Conservation (phyloP, 2,113 vertebrate species). For the Hylia prasina region DNA sequence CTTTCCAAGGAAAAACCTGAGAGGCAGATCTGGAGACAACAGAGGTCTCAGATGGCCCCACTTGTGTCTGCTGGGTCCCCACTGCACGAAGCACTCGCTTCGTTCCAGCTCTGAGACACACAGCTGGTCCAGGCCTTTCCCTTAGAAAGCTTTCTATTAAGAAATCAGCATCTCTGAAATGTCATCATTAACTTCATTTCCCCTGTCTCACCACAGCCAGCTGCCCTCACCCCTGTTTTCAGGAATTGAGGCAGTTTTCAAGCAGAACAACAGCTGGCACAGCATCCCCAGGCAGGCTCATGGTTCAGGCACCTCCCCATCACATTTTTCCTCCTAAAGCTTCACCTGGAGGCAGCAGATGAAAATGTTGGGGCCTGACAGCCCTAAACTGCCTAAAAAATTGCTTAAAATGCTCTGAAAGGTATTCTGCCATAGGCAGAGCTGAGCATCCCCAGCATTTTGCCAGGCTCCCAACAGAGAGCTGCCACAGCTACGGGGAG, state of each 20-base stretch:
- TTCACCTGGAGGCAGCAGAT: background rate
- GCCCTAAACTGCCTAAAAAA: background rate
- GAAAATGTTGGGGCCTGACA: background rate
- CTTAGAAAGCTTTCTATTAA: background rate
- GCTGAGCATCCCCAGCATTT: background rate
- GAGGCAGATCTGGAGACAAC: background rate
- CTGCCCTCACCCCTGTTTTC: background rate
- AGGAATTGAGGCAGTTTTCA: background rate
- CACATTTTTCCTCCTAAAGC: background rate
- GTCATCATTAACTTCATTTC: slow-evolving; percentile 12
- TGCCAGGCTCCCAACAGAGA: background rate
- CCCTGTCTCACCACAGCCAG: background rate
- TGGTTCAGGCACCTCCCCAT: background rate
- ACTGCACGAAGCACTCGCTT: background rate
- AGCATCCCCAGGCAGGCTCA: background rate
- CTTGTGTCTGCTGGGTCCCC: rapidly evolving
- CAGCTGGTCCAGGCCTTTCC: background rate
- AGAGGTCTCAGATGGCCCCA: background rate
- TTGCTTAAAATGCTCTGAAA: background rate
- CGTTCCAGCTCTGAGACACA: background rate
- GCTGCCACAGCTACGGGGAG: background rate
- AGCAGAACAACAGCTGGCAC: background rate
- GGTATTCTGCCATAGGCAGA: background rate
- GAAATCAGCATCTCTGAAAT: background rate
- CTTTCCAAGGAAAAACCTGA: background rate